Evolutionary conservation across 2,888 invertebrate genomes (phyloP), one percentile per base, ranked within the genome.

Genomic region (Lutraria lutraria): DNA sequence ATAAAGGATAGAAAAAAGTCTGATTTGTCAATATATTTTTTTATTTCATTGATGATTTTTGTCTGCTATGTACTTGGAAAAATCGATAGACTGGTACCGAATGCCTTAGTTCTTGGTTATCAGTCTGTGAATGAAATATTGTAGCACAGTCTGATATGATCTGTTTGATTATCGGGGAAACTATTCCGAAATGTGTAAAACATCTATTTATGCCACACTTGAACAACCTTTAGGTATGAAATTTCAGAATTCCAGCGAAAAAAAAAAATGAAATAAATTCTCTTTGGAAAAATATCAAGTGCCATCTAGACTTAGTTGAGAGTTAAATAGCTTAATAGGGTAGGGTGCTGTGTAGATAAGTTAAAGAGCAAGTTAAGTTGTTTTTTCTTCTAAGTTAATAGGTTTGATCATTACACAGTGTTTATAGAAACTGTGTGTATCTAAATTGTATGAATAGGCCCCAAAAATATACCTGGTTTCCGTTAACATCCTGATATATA

Each of bases 341-440:
- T 43, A 8, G 43, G 43, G 43, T 43, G 43, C 63, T 68, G 25
- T n/a, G 63, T 68, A 68, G 63, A 68, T 68, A 68, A 25, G n/a
- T 68, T 68, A 25, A 68, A 68, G 63, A 68, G 63, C 25, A 68
- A 68, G 25, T 68, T 25, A 68, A 68, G 63, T 68, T 43, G 43
- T 43, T 43, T 43, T 43, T 43, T 43, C 25, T 68, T 68, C 63
- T 68, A n/a, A 25, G 25, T 68, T 25, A 68, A 68, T 25, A 25
- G n/a, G n/a, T 68, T 68, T 68, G n/a, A 68, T 68, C 63, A 68
- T 25, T n/a, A 68, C 63, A n/a, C n/a, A 68, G 63, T 43, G 43
- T 68, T n/a, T 25, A 25, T 68, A 68, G 21, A n/a, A n/a, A n/a
- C n/a, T 68, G 63, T n/a, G 25, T 68, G 8, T n/a, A 68, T 68